phyloP scores from a whole-genome alignment of 2,113 vertebrate genomes.

The Gnathonemus echidnorhynchus region DNA sequence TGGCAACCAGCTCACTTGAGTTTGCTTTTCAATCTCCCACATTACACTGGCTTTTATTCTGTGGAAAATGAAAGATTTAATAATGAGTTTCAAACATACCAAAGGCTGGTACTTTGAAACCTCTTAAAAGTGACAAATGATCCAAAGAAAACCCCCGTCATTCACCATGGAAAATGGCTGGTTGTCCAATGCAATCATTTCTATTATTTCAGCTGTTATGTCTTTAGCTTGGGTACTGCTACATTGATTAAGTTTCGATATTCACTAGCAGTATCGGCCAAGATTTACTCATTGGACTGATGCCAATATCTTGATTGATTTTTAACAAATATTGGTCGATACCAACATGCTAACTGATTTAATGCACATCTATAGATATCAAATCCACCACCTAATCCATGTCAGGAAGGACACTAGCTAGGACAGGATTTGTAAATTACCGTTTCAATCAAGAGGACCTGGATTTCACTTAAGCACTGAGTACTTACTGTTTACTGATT shows the following conservation, averaged over 20 bases:
- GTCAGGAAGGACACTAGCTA: not conserved
- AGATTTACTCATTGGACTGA: not conserved
- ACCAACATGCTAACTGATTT: not conserved
- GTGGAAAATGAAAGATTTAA: too few relatives aligned
- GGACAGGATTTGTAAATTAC: not conserved
- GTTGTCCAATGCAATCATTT: not conserved
- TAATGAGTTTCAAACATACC: too few relatives aligned
- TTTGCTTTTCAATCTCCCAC: too few relatives aligned
- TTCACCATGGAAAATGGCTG: not conserved
- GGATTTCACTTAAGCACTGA: not conserved
- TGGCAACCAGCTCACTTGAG: too few relatives aligned
- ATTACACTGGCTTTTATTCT: too few relatives aligned
- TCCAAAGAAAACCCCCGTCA: too few relatives aligned
- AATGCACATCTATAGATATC: not conserved
- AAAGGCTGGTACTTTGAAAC: too few relatives aligned
- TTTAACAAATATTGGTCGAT: not conserved
- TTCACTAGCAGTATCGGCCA: not conserved
- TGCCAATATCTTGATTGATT: not conserved
- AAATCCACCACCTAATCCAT: not conserved
- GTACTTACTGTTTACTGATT: not conserved
- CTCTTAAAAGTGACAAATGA: too few relatives aligned
- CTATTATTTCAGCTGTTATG: not conserved
- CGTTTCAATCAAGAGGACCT: not conserved
- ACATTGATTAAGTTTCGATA: not conserved
- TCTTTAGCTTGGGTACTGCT: not conserved